Base-by-base conservation (phyloP, 2,888 invertebrate genomes). In the Oscheius sp. region DNA sequence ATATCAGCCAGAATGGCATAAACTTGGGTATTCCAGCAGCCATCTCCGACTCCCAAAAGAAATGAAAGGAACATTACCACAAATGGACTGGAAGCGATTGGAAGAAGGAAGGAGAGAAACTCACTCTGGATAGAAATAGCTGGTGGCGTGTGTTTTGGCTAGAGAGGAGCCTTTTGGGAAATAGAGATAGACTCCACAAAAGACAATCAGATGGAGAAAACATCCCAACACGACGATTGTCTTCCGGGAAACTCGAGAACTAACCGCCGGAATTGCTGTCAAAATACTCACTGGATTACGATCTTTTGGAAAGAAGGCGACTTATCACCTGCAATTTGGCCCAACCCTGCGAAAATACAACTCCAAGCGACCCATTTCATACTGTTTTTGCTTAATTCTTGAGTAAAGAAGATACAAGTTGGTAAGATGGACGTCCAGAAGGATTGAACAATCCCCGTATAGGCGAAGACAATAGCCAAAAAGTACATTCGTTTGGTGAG, bases 31-130 rank as follows among this genome's bases (percentile, higher is more conserved):
- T 97, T 97, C 89, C 92, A 96, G 88, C 96, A 95, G n/a, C 95
- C 93, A 87, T 98, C 97, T 0, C 95, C 97, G 82, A 98, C 92
- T 0, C 97, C 97, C 29, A 98, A 90, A 0, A 96, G 89, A 84
- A 95, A 93, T 72, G 95, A 94, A 88, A 95, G 94, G 66, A 93
- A 88, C 88, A 98, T 91, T 42, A 42, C 27, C 10, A 34, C 42
- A 12, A 27, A 39, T 2, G 42, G 39, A 42, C 58, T 58, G 39
- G 25, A 25, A 58, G 27, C 6, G 15, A 27, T 29, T 31, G 2
- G 31, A 20, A 53, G 31, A 5, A 42, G 42, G 17, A 6, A 4
- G 20, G 6, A 17, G 4, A 17, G 31, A 17, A 33, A 53, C 53
- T 10, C 17, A 67, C 67, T 58, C 58, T 42, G 67, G 67, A 12